Percentiles rank a stretch among this genome's conserved stretches.
Conservation (phyloP, 2,888 invertebrate genomes). For the Eilema griseolum region DNA sequence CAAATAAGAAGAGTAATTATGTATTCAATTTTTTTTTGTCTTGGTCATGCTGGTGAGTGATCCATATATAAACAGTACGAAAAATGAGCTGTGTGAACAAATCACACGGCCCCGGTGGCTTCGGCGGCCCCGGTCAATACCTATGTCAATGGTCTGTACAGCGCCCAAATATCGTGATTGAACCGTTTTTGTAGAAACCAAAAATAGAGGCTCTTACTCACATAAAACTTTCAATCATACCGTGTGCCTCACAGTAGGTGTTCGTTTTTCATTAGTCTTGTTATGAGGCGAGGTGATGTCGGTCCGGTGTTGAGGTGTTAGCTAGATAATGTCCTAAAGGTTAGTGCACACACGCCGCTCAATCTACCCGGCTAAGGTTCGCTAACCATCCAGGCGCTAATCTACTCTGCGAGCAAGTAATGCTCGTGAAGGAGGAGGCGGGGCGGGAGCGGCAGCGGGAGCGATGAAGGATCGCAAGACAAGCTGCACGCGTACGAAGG, state of each 20-base stretch:
- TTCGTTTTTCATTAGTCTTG: background rate
- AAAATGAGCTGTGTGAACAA: too few species aligned
- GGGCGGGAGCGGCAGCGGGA: too few species aligned
- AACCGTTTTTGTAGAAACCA: background rate
- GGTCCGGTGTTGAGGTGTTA: conserved; percentile 5
- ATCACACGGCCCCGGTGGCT: too few species aligned
- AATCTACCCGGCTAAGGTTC: background rate
- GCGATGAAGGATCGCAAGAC: too few species aligned
- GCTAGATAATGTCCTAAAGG: background rate
- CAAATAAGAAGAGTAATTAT: too few species aligned
- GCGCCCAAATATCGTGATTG: background rate
- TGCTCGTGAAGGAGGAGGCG: too few species aligned
- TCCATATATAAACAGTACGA: too few species aligned
- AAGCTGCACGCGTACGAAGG: too few species aligned
- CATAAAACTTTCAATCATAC: background rate
- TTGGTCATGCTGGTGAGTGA: background rate
- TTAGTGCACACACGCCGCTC: background rate
- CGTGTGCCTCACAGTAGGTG: background rate
- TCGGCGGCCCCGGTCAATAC: background rate
- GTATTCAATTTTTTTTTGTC: too few species aligned
- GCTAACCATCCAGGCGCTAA: too few species aligned
- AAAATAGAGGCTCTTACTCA: background rate
- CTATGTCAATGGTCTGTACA: background rate
- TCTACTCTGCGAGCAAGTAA: too few species aligned
- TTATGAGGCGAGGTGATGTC: background rate